Conservation (phyloP, 2,113 vertebrate species). For the Ciconia boyciana region DNA sequence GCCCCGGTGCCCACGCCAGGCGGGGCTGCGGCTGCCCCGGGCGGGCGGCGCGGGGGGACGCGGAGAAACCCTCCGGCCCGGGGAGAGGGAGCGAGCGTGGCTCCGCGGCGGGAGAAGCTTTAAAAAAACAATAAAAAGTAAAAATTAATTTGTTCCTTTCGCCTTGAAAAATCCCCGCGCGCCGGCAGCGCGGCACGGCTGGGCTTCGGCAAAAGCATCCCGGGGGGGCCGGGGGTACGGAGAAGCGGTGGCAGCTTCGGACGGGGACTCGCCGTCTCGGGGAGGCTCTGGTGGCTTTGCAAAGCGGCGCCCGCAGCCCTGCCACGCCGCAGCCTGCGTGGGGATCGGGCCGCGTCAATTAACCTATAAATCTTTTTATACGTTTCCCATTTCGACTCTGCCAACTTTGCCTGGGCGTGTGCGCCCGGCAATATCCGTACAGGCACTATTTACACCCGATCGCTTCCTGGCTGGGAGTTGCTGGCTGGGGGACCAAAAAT, state of each 20-base stretch:
- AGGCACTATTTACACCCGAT: neutral
- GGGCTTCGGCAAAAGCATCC: neutral
- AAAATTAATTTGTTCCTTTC: neutral
- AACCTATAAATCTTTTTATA: constrained; percentile 66
- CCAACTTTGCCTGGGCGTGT: constrained; percentile 21
- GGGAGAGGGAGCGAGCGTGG: neutral
- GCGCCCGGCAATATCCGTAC: neutral
- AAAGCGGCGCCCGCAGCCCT: neutral
- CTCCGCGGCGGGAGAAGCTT: neutral
- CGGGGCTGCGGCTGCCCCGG: neutral
- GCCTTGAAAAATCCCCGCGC: neutral
- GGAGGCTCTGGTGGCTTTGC: neutral
- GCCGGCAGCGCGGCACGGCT: neutral
- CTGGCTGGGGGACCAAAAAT: neutral
- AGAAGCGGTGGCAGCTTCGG: neutral
- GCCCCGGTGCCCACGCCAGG: neutral
- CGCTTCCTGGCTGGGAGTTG: neutral
- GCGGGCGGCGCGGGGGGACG: neutral
- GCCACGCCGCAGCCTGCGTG: constrained; percentile 18
- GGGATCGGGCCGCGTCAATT: constrained; percentile 32
- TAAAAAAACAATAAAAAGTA: neutral
- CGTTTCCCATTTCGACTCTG: constrained; percentile 21
- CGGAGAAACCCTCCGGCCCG: neutral
- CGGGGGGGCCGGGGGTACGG: neutral
- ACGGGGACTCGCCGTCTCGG: neutral